Evolutionary conservation across 2,113 vertebrate genomes (phyloP).

Genomic region (Plecotus auritus): DNA sequence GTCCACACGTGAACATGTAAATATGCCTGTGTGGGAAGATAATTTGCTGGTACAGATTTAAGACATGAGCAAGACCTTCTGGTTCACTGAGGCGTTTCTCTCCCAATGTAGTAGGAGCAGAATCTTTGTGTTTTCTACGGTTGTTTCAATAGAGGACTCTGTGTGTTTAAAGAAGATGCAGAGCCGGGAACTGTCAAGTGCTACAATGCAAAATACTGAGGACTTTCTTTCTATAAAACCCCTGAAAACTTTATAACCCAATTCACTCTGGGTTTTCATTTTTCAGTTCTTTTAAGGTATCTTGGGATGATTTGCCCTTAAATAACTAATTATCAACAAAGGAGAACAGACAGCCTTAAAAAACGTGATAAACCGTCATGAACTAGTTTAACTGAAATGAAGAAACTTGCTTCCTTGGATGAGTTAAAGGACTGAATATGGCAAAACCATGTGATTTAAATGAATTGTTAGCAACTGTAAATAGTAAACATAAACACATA

Average conservation of each 20-base stretch:
- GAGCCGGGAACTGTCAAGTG: background rate
- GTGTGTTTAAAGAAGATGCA: slow-evolving; percentile 53
- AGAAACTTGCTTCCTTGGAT: slow-evolving; percentile 57
- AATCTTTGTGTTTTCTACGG: slow-evolving; percentile 37
- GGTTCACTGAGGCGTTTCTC: slow-evolving; percentile 57
- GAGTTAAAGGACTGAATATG: slow-evolving; percentile 73
- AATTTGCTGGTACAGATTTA: slow-evolving; percentile 72
- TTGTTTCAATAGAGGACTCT: slow-evolving; percentile 44
- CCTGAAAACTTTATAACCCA: slow-evolving; percentile 70
- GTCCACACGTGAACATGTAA: slow-evolving; percentile 57
- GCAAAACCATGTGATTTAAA: slow-evolving; percentile 73
- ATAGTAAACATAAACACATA: slow-evolving; percentile 68
- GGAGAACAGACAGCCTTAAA: slow-evolving; percentile 39
- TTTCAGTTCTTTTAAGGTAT: slow-evolving; percentile 35
- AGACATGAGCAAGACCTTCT: slow-evolving; percentile 54
- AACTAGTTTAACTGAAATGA: slow-evolving; percentile 47
- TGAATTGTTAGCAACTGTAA: slow-evolving; percentile 71
- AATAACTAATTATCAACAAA: slow-evolving; percentile 63
- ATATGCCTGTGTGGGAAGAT: slow-evolving; percentile 46
- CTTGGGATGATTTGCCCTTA: slow-evolving; percentile 58
- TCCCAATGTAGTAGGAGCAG: slow-evolving; percentile 19
- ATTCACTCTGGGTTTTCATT: slow-evolving; percentile 48
- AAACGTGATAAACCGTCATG: slow-evolving; percentile 20
- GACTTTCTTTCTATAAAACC: slow-evolving; percentile 43
- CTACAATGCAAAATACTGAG: slow-evolving; percentile 34